Percentiles rank a stretch among this genome's conserved stretches.
These are phyloP conservation scores for Aporophyla lueneburgensis DNA, from an alignment of 2,888 invertebrate genomes.

Conservation along the genomic window DNA sequence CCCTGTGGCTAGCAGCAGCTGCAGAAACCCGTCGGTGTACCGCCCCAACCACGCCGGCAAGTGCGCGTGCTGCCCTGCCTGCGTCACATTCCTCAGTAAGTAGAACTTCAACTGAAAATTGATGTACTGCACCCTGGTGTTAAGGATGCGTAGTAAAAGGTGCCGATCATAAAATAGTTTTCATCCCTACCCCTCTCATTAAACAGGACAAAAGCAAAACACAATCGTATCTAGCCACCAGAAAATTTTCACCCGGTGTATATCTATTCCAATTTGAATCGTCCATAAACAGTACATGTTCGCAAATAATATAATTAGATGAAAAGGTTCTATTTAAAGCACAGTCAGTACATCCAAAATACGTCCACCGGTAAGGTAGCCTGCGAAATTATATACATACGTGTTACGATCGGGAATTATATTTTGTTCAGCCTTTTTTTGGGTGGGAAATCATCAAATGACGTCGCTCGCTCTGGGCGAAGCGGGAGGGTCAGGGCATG, in stretches of 20 bases:
- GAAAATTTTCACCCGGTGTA: not conserved
- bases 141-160: not conserved
- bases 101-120: conserved; percentile 19
- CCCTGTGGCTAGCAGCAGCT: conserved; percentile 74
- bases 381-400: too few species aligned
- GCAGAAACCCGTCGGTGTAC: conserved; percentile 78
- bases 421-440: too few species aligned
- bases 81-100: conserved; percentile 84
- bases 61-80: conserved; percentile 88
- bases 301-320: too few species aligned
- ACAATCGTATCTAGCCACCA: not conserved
- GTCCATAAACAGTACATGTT: not conserved
- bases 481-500: too few species aligned
- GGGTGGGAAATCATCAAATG: too few species aligned
- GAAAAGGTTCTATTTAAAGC: not conserved
- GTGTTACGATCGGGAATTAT: too few species aligned
- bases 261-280: not conserved
- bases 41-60: conserved; percentile 83
- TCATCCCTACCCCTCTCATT: not conserved
- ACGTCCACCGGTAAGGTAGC: too few species aligned
- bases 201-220: not conserved
- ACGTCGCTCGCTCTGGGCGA: too few species aligned
- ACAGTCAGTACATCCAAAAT: not conserved
- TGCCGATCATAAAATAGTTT: not conserved
- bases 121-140: not conserved